These are phyloP conservation scores for Cottoperca gobio DNA, from an alignment of 2,797 vertebrate species.

Conservation along the genomic window DNA sequence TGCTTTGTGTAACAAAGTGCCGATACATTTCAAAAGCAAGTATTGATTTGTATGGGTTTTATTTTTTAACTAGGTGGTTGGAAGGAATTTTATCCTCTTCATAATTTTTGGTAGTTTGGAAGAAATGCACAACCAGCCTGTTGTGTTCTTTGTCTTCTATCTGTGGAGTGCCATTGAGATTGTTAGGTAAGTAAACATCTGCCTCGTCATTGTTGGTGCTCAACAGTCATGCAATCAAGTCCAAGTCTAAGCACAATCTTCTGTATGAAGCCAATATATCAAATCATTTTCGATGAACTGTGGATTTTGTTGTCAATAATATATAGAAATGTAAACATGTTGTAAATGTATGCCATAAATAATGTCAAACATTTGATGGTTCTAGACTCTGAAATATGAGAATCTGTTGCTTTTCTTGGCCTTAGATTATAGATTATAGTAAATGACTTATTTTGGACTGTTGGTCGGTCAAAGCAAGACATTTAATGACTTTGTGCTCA, in stretches of 20 bases:
- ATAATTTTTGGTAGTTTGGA: constrained; percentile 92
- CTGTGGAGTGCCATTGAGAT: constrained; percentile 93
- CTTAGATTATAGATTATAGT: not conserved
- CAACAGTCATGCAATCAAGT: not conserved
- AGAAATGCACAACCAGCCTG: constrained; percentile 94
- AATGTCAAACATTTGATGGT: not conserved
- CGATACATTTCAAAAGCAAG: not conserved
- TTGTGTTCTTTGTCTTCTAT: constrained; percentile 97
- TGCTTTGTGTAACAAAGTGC: not conserved
- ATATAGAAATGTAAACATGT: not conserved
- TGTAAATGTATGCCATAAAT: not conserved
- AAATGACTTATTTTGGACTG: not conserved
- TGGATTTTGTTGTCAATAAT: constrained; percentile 3
- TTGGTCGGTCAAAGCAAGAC: not conserved
- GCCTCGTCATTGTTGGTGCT: not conserved
- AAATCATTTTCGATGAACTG: not conserved
- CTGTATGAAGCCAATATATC: not conserved
- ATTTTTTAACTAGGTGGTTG: constrained; percentile 84
- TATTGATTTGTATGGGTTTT: constrained; percentile 12
- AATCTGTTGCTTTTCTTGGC: not conserved
- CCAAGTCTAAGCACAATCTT: not conserved
- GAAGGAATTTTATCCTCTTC: constrained; percentile 96
- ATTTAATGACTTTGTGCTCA: not conserved
- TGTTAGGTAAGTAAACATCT: constrained; percentile 87
- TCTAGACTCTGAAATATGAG: not conserved